Evolutionary conservation across 1,140 invertebrate species (phyloP), one percentile per base, ranked within the genome.

Genomic region (Parasteatoda tepidariorum): DNA sequence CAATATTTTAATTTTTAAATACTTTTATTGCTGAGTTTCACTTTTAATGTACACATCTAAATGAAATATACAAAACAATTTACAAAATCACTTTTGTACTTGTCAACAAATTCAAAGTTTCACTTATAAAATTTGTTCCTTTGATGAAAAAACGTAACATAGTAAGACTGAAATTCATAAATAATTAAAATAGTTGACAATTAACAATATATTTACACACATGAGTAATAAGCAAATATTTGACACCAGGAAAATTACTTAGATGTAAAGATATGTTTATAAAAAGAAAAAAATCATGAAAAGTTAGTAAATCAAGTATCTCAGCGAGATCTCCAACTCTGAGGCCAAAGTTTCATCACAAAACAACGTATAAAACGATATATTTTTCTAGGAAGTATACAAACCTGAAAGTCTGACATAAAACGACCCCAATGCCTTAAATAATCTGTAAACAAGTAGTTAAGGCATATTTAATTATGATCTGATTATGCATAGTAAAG

Each of bases 51-150:
- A 48, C 41, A 81, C 54, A 82, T 48, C 18, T 70, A 68, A 33
- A 79, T 28, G 22, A 67, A 33, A 33, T 41, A 7, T 82, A 59
- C 33, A 70, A 70, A 59, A 75, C 34, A 59, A 48, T 70, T 30
- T 70, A 82, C 54, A 79, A 82, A 57, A 55, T 75, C 55, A 75
- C 31, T 75, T 48, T 75, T 75, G 34, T 82, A 70, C 67, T 61
- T 61, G 7, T 48, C 33, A 82, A 70, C 34, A 78, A 26, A 82
- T 54, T 66, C 18, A 68, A 79, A 54, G 34, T 34, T 68, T 70
- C 30, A 54, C 28, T 48, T 82, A 82, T 71, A 82, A 82, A 82
- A 82, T 82, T 82, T 82, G 78, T 82, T 82, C 78, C 31, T 48
- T 48, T 48, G 38, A 48, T 48, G 38, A 48, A 82, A 57, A 79